Base-by-base conservation (phyloP, 2,797 vertebrate genomes). In the Sibirionetta formosa region DNA sequence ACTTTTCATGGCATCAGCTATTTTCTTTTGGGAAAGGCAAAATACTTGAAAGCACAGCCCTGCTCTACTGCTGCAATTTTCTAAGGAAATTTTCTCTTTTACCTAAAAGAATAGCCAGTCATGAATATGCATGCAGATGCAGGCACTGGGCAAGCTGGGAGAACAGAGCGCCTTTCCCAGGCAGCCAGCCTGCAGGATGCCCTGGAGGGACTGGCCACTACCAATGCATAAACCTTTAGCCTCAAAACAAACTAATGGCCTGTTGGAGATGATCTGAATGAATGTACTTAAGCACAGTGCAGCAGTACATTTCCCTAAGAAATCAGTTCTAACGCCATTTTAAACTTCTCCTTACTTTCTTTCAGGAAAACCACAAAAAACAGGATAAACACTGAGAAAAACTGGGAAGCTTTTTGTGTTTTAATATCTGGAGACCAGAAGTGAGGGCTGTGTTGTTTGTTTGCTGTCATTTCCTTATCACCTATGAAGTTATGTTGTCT, bases 1-100 rank as follows among this genome's bases (percentile, higher is more conserved):
- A 92, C 83, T 97, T 96, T 96, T 95, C 72, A 88, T 93, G 84
- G 89, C 82, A 93, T 95, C 94, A 95, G 93, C 94, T 97, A 84
- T 96, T 97, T 97, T 90, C 94, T 95, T 86, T 82, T 81, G 83
- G 91, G 95, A 97, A 94, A 95, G 81, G 73, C 72, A 87, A 85
- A 94, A 85, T 69, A 93, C 80, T 95, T 94, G 82, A 93, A 94
- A 94, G 87, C 64, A 84, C 66, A 91, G 75, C 77, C 79, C 69
- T 81, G 72, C 79, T 96, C 75, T 92, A 78, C 79, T 93, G 83
- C 61, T 86, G 58, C 54, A 92, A 44, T 96, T 96, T 93, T 86
- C 88, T 90, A 94, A 94, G 76, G 89, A 96, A 90, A 46, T 95
- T 95, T 93, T 91, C 81, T 93, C 78, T 95, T 88, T 94, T 86